phyloP scores from a whole-genome alignment of 2,797 vertebrate genomes.

The Valencia hispanica region DNA sequence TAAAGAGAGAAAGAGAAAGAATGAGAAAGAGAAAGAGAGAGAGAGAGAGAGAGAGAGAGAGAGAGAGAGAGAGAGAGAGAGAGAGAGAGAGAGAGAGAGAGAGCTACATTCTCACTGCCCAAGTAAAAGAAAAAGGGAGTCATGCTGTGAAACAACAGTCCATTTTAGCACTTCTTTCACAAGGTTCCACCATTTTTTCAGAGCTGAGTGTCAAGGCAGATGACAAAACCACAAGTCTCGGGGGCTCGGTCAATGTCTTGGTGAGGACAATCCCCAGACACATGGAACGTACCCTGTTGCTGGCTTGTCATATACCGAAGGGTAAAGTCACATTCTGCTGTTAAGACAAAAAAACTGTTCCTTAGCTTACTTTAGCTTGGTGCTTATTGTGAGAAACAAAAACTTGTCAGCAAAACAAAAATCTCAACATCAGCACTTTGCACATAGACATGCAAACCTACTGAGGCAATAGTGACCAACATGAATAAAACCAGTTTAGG shows the following conservation, averaged over 20 bases:
- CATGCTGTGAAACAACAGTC: not conserved
- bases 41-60: not conserved
- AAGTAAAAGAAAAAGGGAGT: not conserved
- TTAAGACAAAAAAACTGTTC: not conserved
- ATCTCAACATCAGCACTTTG: not conserved
- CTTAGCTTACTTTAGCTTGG: not conserved
- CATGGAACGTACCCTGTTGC: not conserved
- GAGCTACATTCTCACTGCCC: not conserved
- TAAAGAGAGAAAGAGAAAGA: not conserved
- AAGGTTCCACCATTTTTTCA: not conserved
- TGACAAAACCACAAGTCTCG: not conserved
- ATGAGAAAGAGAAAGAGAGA: no score
- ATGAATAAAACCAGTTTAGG: no score
- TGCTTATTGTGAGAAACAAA: not conserved
- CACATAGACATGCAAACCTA: not conserved
- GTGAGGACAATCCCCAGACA: not conserved
- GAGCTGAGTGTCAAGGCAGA: not conserved
- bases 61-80: not conserved
- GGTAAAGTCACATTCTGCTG: not conserved
- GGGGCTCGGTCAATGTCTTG: not conserved
- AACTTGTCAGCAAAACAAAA: not conserved
- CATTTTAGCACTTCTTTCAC: conserved; percentile 1
- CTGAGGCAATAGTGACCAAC: not conserved
- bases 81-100: no score
- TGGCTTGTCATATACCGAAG: not conserved